These are phyloP conservation scores for Mormyrus lacerda DNA, from an alignment of 2,113 vertebrate species.

Conservation along the genomic window DNA sequence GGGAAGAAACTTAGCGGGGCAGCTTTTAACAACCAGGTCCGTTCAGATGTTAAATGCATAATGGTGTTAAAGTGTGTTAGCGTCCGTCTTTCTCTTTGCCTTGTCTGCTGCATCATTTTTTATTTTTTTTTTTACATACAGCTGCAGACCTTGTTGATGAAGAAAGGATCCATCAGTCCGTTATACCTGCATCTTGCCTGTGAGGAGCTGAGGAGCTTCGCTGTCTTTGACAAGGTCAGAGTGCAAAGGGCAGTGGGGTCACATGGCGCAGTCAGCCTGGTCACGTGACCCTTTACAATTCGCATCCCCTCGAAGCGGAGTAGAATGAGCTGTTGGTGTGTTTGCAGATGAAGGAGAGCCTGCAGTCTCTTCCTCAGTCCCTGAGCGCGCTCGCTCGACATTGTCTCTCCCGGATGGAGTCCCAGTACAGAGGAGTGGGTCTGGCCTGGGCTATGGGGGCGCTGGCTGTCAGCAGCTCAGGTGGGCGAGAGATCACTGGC, in stretches of 20 bases:
- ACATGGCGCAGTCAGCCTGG: not conserved
- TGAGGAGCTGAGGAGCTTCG: slow-evolving; percentile 73
- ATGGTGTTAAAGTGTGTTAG: not conserved
- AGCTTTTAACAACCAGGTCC: slow-evolving; percentile 84
- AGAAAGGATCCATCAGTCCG: slow-evolving; percentile 70
- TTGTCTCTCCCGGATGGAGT: slow-evolving; percentile 62
- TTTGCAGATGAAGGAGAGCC: slow-evolving; percentile 56
- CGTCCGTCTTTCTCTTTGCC: not conserved
- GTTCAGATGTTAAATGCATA: not conserved
- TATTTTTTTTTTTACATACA: slow-evolving; percentile 29
- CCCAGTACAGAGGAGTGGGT: slow-evolving; percentile 51
- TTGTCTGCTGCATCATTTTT: not conserved
- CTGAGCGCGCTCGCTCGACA: slow-evolving; percentile 62
- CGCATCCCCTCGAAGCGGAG: not conserved
- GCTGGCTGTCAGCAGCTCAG: slow-evolving; percentile 61
- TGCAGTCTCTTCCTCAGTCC: slow-evolving; percentile 62
- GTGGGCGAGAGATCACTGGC: slow-evolving; percentile 41
- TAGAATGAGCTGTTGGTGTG: not conserved
- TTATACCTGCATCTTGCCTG: slow-evolving; percentile 74
- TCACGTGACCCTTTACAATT: not conserved
- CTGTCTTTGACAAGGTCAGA: slow-evolving; percentile 71
- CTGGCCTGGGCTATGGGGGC: slow-evolving; percentile 56
- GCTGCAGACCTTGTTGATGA: slow-evolving; percentile 73
- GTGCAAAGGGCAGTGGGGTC: not conserved
- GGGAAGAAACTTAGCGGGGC: slow-evolving; percentile 81